Evolutionary conservation across 1,140 invertebrate species (phyloP), one percentile per base, ranked within the genome.

Genomic region (Temnothorax nylanderi): DNA sequence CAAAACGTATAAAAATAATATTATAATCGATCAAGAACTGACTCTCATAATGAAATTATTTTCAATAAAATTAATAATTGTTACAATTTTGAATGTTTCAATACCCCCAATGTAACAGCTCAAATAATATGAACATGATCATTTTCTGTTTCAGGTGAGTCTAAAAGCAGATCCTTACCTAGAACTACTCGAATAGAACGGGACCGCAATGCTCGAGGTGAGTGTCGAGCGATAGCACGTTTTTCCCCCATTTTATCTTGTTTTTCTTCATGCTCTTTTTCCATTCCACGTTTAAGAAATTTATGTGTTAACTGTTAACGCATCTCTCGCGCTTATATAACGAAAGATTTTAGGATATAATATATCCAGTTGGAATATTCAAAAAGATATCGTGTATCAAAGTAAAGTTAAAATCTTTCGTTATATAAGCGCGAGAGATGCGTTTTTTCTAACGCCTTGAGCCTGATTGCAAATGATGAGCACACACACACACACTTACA

Each of bases 111-210:
- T 26, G 3, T 34, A 69, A 81, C 54, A 60, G 10, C 13, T 26
- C 10, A 8, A 47, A 47, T 60, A 74, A 60, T 16, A 47, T 16
- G 13, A 84, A 54, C 11, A 18, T 21, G 10, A 58, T 86, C 77
- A 60, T 16, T 92, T 92, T 93, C 32, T 92, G 89, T 95, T 95
- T 0, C 93, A 95, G 94, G 94, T 95, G 94, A 95, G 94, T 95
- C 86, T 2, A 93, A 94, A 89, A 75, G 89, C 88, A 93, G 92
- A 78, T 87, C 91, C 60, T 56, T 92, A 76, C 87, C 89, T 76
- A 92, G 91, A 91, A 85, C 76, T 81, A 80, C 78, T 41, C 87
- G 89, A n/a, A 74, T 84, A 37, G 87, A 92, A 90, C 91, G 89
- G 67, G 67, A 82, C 49, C 84, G 85, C 3, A 60, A 87, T 81